These are phyloP conservation scores for Lasioglossum baleicum DNA, from an alignment of 1,140 invertebrate genomes.

Conservation along the genomic window DNA sequence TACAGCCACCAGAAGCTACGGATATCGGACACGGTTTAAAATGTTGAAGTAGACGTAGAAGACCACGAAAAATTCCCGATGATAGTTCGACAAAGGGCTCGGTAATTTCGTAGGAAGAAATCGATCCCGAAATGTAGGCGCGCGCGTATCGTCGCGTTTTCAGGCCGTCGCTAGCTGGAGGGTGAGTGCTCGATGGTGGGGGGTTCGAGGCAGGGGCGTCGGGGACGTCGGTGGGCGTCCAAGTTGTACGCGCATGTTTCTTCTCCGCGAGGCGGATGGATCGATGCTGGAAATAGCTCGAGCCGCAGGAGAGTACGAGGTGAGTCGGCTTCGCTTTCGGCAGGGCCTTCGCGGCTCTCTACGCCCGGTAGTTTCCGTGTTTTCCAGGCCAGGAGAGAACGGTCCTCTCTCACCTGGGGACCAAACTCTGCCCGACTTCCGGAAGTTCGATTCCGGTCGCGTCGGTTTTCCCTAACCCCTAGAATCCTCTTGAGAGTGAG, in stretches of 20 bases:
- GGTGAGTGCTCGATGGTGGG: conserved; percentile 2
- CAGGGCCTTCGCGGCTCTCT: conserved; percentile 71
- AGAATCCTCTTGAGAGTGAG: not conserved
- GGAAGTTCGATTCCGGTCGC: conserved; percentile 5
- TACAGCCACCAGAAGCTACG: too few species aligned
- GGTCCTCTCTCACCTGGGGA: too few species aligned
- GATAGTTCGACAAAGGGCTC: too few species aligned
- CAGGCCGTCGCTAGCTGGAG: conserved; percentile 25
- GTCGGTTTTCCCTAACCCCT: not conserved
- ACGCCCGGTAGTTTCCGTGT: conserved; percentile 37
- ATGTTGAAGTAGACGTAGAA: too few species aligned
- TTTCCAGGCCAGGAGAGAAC: conserved; percentile 25
- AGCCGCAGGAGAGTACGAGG: conserved; percentile 74
- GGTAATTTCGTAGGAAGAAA: not conserved
- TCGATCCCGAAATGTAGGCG: not conserved
- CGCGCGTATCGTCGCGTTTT: conserved; percentile 7
- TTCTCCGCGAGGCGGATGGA: conserved; percentile 60
- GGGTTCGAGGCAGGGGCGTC: conserved; percentile 4
- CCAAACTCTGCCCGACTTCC: too few species aligned
- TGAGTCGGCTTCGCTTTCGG: conserved; percentile 77
- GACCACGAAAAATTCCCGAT: too few species aligned
- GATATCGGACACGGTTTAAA: too few species aligned
- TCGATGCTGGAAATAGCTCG: conserved; percentile 72
- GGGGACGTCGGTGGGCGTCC: conserved; percentile 43
- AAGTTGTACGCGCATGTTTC: conserved; percentile 58